A percentile compares a stretch with the other conserved stretches of the same genome.
Evolutionary conservation across 2,113 vertebrate genomes (phyloP).

Genomic region (Phalacrocorax brasilianus): DNA sequence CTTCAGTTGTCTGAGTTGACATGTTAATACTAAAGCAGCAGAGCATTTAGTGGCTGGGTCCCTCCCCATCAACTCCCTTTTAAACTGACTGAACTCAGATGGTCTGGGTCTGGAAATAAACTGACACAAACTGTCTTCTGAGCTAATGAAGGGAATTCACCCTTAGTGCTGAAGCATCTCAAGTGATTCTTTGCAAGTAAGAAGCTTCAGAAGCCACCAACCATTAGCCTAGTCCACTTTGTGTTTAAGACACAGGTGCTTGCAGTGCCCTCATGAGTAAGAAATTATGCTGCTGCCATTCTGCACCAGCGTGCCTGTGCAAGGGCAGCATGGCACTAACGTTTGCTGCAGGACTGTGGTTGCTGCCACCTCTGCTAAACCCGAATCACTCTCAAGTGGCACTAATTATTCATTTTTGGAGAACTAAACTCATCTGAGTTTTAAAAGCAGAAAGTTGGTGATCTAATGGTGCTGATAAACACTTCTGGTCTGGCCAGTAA

Average conservation of each 20-base stretch:
- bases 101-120: neutral
- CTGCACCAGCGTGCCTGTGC: neutral
- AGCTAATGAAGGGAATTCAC: neutral
- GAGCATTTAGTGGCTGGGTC: neutral
- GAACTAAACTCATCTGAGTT: neutral
- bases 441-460: neutral
- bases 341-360: neutral
- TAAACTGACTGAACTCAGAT: neutral
- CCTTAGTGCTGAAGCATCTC: neutral
- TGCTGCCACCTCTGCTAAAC: neutral
- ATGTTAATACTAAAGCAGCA: neutral
- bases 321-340: fast-evolving
- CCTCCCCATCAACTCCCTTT: neutral
- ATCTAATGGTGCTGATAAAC: neutral
- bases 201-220: neutral
- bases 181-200: neutral
- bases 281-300: neutral
- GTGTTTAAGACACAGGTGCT: neutral
- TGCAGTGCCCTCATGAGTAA: neutral
- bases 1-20: neutral
- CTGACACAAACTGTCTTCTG: neutral
- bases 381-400: neutral
- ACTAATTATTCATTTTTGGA: neutral
- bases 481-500: neutral
- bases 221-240: neutral